These are phyloP conservation scores for Peromyscus aztecus DNA, from an alignment of 2,797 vertebrate genomes.

Conservation along the genomic window DNA sequence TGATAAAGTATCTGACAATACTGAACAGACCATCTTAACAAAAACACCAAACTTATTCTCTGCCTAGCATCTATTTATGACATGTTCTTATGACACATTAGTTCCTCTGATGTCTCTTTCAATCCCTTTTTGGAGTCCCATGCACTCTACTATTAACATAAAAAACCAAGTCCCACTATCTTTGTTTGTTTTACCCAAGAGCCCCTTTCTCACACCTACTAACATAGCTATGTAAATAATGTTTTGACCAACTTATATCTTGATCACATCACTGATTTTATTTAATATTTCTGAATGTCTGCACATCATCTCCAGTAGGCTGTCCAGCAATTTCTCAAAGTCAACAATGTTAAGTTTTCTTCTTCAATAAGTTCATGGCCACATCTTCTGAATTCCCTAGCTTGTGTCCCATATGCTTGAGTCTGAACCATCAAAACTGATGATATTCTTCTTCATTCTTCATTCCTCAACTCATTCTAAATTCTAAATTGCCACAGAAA, in stretches of 20 bases:
- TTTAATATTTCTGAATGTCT: not conserved
- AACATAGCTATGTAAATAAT: not conserved
- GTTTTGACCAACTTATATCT: not conserved
- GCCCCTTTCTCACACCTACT: not conserved
- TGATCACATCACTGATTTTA: not conserved
- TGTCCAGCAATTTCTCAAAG: not conserved
- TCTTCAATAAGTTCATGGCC: not conserved
- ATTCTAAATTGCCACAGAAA: not conserved
- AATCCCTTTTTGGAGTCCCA: not conserved
- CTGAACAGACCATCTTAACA: not conserved
- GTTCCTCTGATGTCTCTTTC: not conserved
- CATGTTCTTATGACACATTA: not conserved
- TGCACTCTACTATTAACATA: not conserved
- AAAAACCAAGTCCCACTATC: not conserved
- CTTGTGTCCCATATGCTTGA: not conserved
- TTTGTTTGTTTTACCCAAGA: not conserved
- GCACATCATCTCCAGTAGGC: not conserved
- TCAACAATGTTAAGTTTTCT: not conserved
- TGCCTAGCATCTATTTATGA: not conserved
- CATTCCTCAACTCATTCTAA: constrained; percentile 8
- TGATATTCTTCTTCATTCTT: not conserved
- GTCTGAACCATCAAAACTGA: not conserved
- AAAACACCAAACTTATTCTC: not conserved
- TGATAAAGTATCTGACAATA: constrained; percentile 34
- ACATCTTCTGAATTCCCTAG: constrained; percentile 4